phyloP scores from a whole-genome alignment of 1,140 invertebrate genomes.

The Leptestheria dahalacensis region DNA sequence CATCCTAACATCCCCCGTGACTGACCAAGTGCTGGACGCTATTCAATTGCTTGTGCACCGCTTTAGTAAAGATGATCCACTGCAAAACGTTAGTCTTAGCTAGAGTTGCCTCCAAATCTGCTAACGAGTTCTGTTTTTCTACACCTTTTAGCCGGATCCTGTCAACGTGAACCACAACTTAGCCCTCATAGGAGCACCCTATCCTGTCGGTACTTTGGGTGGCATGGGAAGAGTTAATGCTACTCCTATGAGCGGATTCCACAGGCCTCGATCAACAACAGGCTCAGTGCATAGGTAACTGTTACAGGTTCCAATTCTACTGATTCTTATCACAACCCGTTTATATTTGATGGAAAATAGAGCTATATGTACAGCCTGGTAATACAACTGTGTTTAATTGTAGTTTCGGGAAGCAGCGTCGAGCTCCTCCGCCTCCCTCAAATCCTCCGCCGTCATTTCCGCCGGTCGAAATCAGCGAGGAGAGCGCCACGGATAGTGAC shows the following conservation, averaged over 20 bases:
- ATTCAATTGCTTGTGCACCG: neutral
- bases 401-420: constrained; percentile 25
- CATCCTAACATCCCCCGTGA: neutral
- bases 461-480: constrained; percentile 22
- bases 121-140: neutral
- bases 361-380: neutral
- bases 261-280: neutral
- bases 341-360: too few relatives aligned
- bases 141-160: constrained; percentile 10
- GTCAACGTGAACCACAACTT: constrained; percentile 12
- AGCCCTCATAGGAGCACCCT: constrained; percentile 7
- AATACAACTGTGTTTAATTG: neutral
- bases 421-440: constrained; percentile 54
- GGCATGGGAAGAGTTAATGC: constrained; percentile 4
- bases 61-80: neutral
- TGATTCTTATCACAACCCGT: too few relatives aligned
- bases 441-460: constrained; percentile 30
- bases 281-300: constrained; percentile 11
- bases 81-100: neutral
- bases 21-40: neutral
- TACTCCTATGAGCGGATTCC: constrained; percentile 4
- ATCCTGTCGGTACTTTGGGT: constrained; percentile 10
- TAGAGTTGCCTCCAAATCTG: neutral
- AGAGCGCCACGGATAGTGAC: constrained; percentile 49
- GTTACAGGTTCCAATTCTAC: neutral